phyloP scores from a whole-genome alignment of 2,797 vertebrate species.

The Malurus leucopterus region DNA sequence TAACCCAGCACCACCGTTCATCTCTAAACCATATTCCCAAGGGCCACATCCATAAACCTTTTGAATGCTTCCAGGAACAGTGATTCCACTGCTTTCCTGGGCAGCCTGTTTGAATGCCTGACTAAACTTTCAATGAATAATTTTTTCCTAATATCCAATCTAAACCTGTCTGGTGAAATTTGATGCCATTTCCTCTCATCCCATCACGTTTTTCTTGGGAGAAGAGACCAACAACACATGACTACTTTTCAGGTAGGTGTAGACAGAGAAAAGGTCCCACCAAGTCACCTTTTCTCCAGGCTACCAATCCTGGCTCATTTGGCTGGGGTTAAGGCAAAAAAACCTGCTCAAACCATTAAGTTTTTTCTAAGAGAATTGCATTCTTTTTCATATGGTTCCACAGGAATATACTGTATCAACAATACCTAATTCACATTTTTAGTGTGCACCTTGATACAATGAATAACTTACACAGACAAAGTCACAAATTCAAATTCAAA shows the following conservation, averaged over 20 bases:
- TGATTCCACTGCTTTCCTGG: background rate
- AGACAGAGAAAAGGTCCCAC: background rate
- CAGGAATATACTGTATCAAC: background rate
- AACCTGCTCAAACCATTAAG: background rate
- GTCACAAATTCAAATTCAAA: background rate
- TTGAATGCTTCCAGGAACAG: background rate
- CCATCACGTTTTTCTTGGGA: background rate
- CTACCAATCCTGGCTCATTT: background rate
- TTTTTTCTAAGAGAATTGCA: background rate
- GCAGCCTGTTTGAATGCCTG: background rate
- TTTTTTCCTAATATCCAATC: background rate
- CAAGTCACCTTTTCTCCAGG: background rate
- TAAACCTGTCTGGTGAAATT: background rate
- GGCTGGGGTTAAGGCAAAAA: background rate
- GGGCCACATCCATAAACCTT: background rate
- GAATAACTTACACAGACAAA: background rate
- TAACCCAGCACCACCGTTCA: fast-evolving
- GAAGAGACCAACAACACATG: background rate
- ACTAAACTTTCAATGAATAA: background rate
- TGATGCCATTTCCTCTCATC: background rate
- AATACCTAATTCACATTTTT: background rate
- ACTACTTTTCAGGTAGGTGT: background rate
- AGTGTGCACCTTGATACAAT: background rate
- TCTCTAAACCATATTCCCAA: background rate
- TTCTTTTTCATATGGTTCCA: background rate